phyloP scores from a whole-genome alignment of 2,797 vertebrate genomes.

The Allobates femoralis region DNA sequence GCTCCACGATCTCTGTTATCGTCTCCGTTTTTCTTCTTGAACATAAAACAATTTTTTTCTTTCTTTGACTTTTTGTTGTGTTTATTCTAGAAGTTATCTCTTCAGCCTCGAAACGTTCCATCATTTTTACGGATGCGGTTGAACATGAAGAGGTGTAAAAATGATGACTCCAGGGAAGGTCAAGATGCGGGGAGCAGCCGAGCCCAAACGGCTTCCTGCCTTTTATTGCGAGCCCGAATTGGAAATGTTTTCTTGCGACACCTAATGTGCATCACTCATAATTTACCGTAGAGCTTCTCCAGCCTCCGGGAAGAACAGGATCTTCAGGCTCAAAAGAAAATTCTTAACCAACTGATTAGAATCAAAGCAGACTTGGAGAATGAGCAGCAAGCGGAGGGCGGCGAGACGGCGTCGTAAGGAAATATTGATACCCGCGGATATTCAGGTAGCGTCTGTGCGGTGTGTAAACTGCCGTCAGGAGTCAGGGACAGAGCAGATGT shows the following conservation, averaged over 20 bases:
- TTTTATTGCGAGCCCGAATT: constrained; percentile 31
- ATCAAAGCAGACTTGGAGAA: constrained; percentile 26
- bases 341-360: constrained; percentile 20
- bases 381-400: not conserved
- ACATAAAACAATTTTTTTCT: not conserved
- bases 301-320: constrained; percentile 27
- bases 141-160: constrained; percentile 27
- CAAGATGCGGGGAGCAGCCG: not conserved
- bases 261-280: constrained; percentile 23
- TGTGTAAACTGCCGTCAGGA: not conserved
- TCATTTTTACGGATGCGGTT: constrained; percentile 15
- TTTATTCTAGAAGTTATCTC: constrained; percentile 29
- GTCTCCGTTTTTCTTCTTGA: not conserved
- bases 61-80: constrained; percentile 14
- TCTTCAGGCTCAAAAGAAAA: constrained; percentile 11
- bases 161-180: constrained; percentile 46
- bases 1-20: not conserved
- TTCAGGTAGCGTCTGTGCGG: not conserved
- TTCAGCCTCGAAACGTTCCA: constrained; percentile 32
- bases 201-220: not conserved
- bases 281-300: constrained; percentile 35
- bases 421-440: not conserved
- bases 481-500: not conserved
- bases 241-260: constrained; percentile 30
- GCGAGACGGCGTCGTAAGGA: not conserved